Base-by-base conservation (phyloP, 2,797 vertebrate genomes). In the Kryptopterus vitreolus region DNA sequence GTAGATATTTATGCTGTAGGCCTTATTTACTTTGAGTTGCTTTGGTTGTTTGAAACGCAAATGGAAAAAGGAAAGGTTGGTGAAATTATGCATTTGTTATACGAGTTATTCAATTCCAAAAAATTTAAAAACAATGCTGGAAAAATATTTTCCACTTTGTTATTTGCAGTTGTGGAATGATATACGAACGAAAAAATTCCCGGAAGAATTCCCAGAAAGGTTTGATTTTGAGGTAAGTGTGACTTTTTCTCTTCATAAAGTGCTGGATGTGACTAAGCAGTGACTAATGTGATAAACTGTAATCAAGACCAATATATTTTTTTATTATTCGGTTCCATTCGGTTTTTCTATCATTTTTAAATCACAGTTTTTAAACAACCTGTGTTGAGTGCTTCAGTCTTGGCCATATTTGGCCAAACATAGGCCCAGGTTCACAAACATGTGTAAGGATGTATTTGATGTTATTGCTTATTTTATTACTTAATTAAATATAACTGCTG, bases 1-100 rank as follows among this genome's bases (percentile, higher is more conserved):
- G 93, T 94, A 82, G 93, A 94, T 70, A 91, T 95, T 78, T 94
- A 91, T 85, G 87, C 94, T 55, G 22, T 92, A 84, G 93, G 93
- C 29, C 81, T 95, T 82, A 92, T 94, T 63, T 93, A 88, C 82
- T 94, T 94, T 74, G 92, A 93, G 83, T 89, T 94, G 22, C 77
- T 94, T 69, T 94, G 93, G 90, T 87, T 81, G 4, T 0, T 92
- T 9, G 0, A 0, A 11, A 81, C 85, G 4, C 0, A 0, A 0
- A 12, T 0, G 0, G 91, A 93, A 76, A 91, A 12, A 43, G 0
- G 0, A 4, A 0, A 0, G 80, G 76, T 87, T 55, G n/a, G 78
- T 59, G 35, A 74, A 26, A 31, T 38, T 48, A 52, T 16, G 13
- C 13, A 24, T 20, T 26, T 12, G 5, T 8, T 18, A 62, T 20